Base-by-base conservation (phyloP, 2,888 invertebrate species). In the Ochropleura plecta region DNA sequence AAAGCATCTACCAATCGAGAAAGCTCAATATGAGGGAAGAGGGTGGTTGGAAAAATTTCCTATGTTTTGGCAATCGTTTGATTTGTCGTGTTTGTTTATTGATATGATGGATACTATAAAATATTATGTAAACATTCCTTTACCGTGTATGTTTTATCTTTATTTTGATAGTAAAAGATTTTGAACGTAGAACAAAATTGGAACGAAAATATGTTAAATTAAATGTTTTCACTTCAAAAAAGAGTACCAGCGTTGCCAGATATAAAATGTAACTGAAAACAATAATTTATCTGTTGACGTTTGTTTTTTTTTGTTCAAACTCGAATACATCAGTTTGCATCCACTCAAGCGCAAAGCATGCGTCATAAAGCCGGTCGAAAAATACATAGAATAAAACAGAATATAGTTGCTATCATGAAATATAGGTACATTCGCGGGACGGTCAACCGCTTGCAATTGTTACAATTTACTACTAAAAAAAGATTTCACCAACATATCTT, bases 1-100 rank as follows among this genome's bases (percentile, higher is more conserved):
- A 95, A 95, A 93, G 92, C 94, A 86, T 85, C 88, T 86, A 83
- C 90, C 92, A 89, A 92, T 93, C 88, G 92, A 89, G 91, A 90
- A 88, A 90, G 87, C 88, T 88, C 90, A 88, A 88, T 83, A 86
- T 73, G 64, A 71, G 72, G 73, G 73, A 79, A 78, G 66, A 75
- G 74, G n/a, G 66, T 18, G 70, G 69, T 20, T 53, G 60, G 80
- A 86, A 86, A 86, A 79, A 44, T 44, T n/a, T 48, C 48, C 30
- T 53, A 40, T 57, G 63, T 81, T 78, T 78, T 53, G 80, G 79
- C 82, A 78, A 80, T 72, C 84, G 83, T 83, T 88, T 85, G 81
- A 84, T 80, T 63, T 64, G 59, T 64, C 64, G 20, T 80, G 51
- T 79, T 85, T 76, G 48, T 60, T 60, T 60, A 73, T 82, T 71